Conservation (phyloP, 2,797 vertebrate genomes). For the Ctenopoma kingsleyae region DNA sequence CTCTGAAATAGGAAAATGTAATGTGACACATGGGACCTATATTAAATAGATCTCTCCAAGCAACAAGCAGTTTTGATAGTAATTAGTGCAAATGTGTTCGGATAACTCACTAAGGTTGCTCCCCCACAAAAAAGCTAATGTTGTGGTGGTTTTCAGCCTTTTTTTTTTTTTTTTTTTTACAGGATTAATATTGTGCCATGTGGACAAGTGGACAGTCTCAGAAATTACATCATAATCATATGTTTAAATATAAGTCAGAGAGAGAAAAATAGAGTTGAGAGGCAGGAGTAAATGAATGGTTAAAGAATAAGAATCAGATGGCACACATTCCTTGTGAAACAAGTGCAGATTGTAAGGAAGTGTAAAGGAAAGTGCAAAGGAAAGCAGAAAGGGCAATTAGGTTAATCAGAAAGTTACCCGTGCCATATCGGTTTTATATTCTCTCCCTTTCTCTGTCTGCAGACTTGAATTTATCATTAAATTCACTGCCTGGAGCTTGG, state of each 20-base stretch:
- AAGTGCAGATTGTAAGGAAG: conserved; percentile 8
- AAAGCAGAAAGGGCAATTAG: conserved; percentile 58
- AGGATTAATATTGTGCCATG: conserved; percentile 10
- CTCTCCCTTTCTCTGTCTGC: conserved; percentile 60
- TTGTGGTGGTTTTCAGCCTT: conserved; percentile 14
- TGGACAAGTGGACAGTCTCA: conserved; percentile 6
- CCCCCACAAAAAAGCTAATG: conserved; percentile 3
- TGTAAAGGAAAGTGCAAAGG: conserved; percentile 11
- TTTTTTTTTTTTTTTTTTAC: no score
- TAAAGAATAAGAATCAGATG: conserved; percentile 5
- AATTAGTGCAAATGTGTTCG: conserved; percentile 49
- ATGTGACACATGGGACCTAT: conserved; percentile 51
- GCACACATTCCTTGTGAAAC: conserved; percentile 14
- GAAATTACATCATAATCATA: conserved; percentile 12
- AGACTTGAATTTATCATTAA: conserved; percentile 69
- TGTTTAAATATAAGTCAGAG: not conserved
- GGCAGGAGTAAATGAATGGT: conserved; percentile 3
- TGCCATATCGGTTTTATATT: conserved; percentile 66
- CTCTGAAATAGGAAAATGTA: conserved; percentile 52
- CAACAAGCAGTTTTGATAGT: conserved; percentile 55
- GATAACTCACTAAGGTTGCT: conserved; percentile 24
- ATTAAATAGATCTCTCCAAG: conserved; percentile 54
- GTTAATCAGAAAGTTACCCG: conserved; percentile 71
- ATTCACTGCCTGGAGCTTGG: conserved; percentile 72
- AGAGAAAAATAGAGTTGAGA: not conserved